Evolutionary conservation across 2,797 vertebrate species (phyloP).

Genomic region (Chaetophractus vellerosus): DNA sequence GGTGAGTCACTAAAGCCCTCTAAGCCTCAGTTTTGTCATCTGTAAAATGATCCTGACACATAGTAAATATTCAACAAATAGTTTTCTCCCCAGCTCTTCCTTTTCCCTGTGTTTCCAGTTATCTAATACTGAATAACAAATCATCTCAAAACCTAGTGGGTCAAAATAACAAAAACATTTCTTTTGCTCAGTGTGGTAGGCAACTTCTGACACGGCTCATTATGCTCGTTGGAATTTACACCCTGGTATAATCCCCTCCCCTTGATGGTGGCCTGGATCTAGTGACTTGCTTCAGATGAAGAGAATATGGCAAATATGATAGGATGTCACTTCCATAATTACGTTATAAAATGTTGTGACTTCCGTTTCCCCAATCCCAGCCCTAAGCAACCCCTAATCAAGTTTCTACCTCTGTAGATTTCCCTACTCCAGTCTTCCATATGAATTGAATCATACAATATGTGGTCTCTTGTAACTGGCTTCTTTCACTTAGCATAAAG

Average conservation of each 20-base stretch:
- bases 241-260: not conserved
- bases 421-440: conserved; percentile 14
- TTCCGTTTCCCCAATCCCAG: not conserved
- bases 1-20: not conserved
- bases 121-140: not conserved
- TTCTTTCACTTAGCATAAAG: not conserved
- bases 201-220: not conserved
- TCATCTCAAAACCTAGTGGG: not conserved
- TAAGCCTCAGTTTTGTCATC: not conserved
- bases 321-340: too few species aligned
- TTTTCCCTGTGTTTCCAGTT: not conserved
- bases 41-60: not conserved
- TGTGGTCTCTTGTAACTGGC: not conserved
- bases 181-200: not conserved
- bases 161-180: not conserved
- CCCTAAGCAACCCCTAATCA: not conserved
- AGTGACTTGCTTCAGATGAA: not conserved
- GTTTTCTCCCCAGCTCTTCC: not conserved
- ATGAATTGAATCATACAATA: not conserved
- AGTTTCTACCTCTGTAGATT: not conserved
- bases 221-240: not conserved
- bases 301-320: not conserved
- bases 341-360: not conserved
- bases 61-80: not conserved
- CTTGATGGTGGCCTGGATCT: not conserved